Conservation (phyloP, 1,140 invertebrate genomes). For the Limonius californicus region DNA sequence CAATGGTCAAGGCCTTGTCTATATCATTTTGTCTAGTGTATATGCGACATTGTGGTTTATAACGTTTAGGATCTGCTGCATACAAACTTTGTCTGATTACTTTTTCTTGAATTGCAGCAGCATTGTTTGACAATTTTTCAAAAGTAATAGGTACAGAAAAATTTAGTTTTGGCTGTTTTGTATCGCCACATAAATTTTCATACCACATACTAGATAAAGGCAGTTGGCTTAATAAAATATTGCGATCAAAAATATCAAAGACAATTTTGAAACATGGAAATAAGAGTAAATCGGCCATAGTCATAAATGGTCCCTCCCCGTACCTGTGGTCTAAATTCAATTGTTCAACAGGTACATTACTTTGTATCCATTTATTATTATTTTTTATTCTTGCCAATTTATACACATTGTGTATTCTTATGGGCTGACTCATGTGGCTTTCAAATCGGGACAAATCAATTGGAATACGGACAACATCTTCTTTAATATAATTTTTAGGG, state of each 20-base stretch:
- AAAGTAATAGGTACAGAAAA: neutral
- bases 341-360: constrained; percentile 49
- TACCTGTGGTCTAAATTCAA: constrained; percentile 65
- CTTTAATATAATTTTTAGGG: constrained; percentile 17
- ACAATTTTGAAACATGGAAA: constrained; percentile 68
- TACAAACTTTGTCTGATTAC: constrained; percentile 65
- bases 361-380: constrained; percentile 51
- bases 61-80: constrained; percentile 72
- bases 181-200: constrained; percentile 47
- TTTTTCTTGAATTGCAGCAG: neutral
- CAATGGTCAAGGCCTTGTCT: constrained; percentile 57
- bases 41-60: constrained; percentile 66
- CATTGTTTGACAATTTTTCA: neutral
- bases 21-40: constrained; percentile 75
- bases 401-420: constrained; percentile 81
- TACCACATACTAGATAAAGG: constrained; percentile 70
- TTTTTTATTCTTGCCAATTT: constrained; percentile 63
- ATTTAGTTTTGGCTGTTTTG: constrained; percentile 23
- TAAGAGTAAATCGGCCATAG: constrained; percentile 80
- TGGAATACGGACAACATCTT: constrained; percentile 49
- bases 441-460: constrained; percentile 72
- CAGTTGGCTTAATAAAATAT: constrained; percentile 52
- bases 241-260: constrained; percentile 50
- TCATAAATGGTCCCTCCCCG: constrained; percentile 79
- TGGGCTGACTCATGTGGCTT: constrained; percentile 78